Evolutionary conservation across 2,113 vertebrate species (phyloP).

Genomic region (Maccullochella peelii): DNA sequence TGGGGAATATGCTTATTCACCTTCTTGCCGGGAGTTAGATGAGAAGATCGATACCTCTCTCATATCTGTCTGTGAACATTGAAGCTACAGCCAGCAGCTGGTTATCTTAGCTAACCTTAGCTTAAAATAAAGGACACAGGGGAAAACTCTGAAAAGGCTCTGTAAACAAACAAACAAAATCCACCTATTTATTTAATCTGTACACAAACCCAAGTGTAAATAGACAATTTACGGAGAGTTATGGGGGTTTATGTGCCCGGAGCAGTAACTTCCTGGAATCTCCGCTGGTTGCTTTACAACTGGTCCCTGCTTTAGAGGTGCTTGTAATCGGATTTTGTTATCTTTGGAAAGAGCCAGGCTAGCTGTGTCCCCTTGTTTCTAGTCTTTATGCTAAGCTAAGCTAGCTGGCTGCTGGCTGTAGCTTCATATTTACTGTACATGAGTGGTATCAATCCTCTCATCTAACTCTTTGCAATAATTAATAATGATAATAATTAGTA

Average conservation of each 20-base stretch:
- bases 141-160: background rate
- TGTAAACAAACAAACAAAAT: background rate
- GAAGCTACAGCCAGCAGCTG: background rate
- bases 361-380: background rate
- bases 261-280: background rate
- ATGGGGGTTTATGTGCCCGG: no score
- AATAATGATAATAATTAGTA: no score
- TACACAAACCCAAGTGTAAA: no score
- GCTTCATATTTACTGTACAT: background rate
- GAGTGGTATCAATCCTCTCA: background rate
- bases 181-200: background rate
- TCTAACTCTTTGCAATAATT: background rate
- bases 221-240: no score
- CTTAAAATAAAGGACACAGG: background rate
- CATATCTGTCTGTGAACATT: background rate
- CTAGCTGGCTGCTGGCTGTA: background rate
- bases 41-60: background rate
- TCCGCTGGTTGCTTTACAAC: background rate
- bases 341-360: no score
- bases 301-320: background rate
- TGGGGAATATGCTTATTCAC: background rate
- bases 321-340: no score
- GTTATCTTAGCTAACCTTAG: background rate
- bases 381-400: background rate
- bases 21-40: background rate